These are phyloP conservation scores for Digitonthophagus gazella DNA, from an alignment of 2,888 invertebrate genomes.

Conservation along the genomic window DNA sequence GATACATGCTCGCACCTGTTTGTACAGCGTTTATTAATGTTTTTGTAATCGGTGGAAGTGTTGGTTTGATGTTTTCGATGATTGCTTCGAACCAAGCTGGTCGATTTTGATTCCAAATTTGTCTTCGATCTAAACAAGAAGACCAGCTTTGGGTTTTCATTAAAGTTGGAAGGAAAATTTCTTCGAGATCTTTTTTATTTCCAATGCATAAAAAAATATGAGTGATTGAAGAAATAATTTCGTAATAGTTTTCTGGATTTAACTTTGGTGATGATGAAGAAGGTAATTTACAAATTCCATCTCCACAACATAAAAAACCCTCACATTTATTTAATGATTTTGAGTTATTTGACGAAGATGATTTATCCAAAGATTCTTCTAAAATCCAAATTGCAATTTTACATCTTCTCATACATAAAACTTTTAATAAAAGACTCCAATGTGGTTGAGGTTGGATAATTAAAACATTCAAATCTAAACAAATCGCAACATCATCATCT, in stretches of 20 bases:
- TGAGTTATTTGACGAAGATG: conserved; percentile 35
- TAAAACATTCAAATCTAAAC: conserved; percentile 69
- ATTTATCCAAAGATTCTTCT: conserved; percentile 54
- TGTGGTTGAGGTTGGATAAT: conserved; percentile 76
- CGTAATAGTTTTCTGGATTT: conserved; percentile 48
- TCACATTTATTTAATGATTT: conserved; percentile 53
- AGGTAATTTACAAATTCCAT: conserved; percentile 53
- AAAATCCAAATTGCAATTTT: conserved; percentile 61
- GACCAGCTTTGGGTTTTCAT: conserved; percentile 63
- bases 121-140: conserved; percentile 70
- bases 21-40: conserved; percentile 69
- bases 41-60: conserved; percentile 64
- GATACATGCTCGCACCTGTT: conserved; percentile 77
- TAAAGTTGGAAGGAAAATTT: conserved; percentile 62
- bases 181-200: conserved; percentile 62
- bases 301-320: conserved; percentile 70
- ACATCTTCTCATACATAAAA: conserved; percentile 70
- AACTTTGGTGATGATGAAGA: conserved; percentile 35
- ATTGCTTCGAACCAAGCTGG: conserved; percentile 77
- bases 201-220: conserved; percentile 64
- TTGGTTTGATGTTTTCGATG: conserved; percentile 62
- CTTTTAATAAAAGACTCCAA: conserved; percentile 74
- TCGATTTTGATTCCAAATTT: conserved; percentile 80
- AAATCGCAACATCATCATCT: conserved; percentile 60
- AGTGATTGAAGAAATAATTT: conserved; percentile 63